Evolutionary conservation across 2,113 vertebrate species (phyloP), one percentile per base, ranked within the genome.

Genomic region (Delphinus delphis): DNA sequence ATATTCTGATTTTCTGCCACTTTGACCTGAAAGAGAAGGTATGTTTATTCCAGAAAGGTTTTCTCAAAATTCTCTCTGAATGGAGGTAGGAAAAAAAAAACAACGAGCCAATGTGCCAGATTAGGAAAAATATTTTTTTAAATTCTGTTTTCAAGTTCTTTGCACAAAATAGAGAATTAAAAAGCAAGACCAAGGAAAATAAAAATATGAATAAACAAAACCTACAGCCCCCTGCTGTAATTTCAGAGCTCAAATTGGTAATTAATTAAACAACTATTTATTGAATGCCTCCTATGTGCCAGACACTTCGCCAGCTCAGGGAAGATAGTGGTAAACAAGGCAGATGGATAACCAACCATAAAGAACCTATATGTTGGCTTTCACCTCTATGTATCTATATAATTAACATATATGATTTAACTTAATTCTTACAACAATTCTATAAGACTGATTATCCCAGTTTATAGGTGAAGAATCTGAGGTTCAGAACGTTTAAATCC

Each of bases 1-100:
- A 62, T 97, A 80, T 95, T 95, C 33, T 94, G 88, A 20, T 95
- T 81, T 55, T 97, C 65, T 83, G 90, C 58, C 23, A 84, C 47
- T 67, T 76, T 95, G 33, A 94, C 74, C 73, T 95, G 73, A 95
- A 97, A 84, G 91, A 94, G 74, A 94, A 88, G 73, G 68, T 96
- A 18, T 92, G 65, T 79, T 89, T 92, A 85, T 96, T 93, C 41
- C 21, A 95, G 85, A 95, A 18, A 11, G 50, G 2, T 91, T 84
- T 96, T 90, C 68, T 86, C 63, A 91, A 93, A 97, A 73, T 68
- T 76, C 55, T 95, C 26, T 41, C 50, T 71, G 76, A 95, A 65
- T 77, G 15, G 71, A 95, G 26, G 38, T 92, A 83, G 55, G 41
- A 47, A 85, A 84, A 92, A 95, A 95, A 92, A 90, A 53, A 14